Base-by-base conservation (phyloP, 2,113 vertebrate species). In the Melanerpes aurifrons region DNA sequence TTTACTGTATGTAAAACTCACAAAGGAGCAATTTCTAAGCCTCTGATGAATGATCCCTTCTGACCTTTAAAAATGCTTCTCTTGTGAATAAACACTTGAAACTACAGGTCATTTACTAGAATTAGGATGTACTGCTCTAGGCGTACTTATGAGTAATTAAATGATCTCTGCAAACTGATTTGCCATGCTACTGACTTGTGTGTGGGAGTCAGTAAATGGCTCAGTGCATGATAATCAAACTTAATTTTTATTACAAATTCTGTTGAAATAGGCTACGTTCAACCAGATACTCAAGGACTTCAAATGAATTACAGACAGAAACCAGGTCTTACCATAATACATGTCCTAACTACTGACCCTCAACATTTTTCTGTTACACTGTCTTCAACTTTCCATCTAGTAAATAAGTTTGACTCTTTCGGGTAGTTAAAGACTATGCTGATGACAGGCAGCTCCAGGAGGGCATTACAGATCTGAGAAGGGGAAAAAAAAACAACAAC, bases 41-140 rank as follows among this genome's bases (percentile, higher is more conserved):
- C 61, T 86, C 32, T 56, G 59, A 92, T 86, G 73, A 82, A 74
- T 59, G 68, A 87, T 80, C 56, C 17, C 13, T 79, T 88, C 71
- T 79, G 81, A 82, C 95, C 83, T 93, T 72, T 68, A 61, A 54
- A 92, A 89, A 94, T 57, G 13, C 29, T 88, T 71, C 20, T 87
- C 21, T 78, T 94, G 58, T 78, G 82, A 89, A 87, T 87, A 77
- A 91, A 95, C 72, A 74, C 81, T 87, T 80, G 72, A 86, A 94
- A 91, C 54, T 69, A 22, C 22, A 86, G 92, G 82, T 91, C 85
- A 81, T 82, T 91, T 86, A 50, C 80, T 61, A 91, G 86, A 87
- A 93, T 91, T 70, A 81, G 82, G 37, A 80, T 93, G 43, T 59
- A 61, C 59, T 86, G 72, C 32, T 79, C 81, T 92, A 85, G 79